Conservation (phyloP, 2,113 vertebrate genomes). For the Cynoglossus semilaevis region DNA sequence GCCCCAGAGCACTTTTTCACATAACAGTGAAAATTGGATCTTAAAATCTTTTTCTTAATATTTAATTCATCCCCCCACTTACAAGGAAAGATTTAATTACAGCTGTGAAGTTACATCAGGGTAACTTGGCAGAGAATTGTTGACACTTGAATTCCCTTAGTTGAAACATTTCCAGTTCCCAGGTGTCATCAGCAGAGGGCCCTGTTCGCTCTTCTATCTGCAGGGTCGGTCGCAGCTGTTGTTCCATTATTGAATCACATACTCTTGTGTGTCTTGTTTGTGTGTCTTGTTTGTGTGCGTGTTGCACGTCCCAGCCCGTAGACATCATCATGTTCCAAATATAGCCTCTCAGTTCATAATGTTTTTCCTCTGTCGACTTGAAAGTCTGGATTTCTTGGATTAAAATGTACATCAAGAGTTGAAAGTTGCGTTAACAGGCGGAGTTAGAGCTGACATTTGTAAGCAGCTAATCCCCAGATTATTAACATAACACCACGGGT, state of each 20-base stretch:
- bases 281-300: not conserved
- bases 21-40: no score
- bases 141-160: no score
- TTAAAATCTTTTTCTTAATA: no score
- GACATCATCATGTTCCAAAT: conserved; percentile 13
- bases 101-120: no score
- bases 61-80: no score
- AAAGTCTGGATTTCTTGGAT: not conserved
- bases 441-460: not conserved
- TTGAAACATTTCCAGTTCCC: not conserved
- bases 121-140: no score
- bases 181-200: conserved; percentile 30
- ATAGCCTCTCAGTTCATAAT: conserved; percentile 5
- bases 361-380: not conserved
- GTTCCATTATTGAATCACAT: conserved; percentile 1
- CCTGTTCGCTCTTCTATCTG: conserved; percentile 3
- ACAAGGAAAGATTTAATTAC: no score
- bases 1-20: no score
- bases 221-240: not conserved
- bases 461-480: conserved; percentile 34
- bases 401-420: not conserved
- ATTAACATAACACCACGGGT: conserved; percentile 15
- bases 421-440: not conserved
- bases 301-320: not conserved
- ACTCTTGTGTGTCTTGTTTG: not conserved